phyloP scores from a whole-genome alignment of 2,797 vertebrate genomes.

The Takifugu rubripes region DNA sequence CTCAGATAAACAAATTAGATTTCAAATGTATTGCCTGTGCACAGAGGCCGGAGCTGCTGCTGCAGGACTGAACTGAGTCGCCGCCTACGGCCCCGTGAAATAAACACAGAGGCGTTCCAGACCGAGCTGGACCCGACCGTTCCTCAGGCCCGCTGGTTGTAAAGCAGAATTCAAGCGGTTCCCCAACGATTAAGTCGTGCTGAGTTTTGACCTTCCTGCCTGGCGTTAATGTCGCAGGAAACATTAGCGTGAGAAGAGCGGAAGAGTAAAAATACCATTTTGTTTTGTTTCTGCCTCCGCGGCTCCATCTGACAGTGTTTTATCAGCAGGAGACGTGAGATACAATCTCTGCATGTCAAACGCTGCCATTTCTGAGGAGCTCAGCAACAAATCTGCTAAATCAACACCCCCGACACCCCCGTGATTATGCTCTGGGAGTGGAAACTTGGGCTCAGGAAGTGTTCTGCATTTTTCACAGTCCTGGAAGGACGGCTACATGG shows the following conservation, averaged over 20 bases:
- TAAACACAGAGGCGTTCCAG: not conserved
- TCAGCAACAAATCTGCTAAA: constrained; percentile 54
- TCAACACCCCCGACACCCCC: constrained; percentile 50
- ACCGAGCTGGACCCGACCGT: too few relatives aligned
- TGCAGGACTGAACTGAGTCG: too few relatives aligned
- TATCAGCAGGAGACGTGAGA: constrained; percentile 43
- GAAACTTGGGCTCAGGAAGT: constrained; percentile 49
- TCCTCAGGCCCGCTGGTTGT: not conserved
- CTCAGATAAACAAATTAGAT: not conserved
- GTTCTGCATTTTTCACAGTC: constrained; percentile 38
- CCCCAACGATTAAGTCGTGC: too few relatives aligned
- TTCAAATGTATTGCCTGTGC: not conserved
- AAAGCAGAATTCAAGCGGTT: too few relatives aligned
- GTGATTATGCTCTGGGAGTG: constrained; percentile 11
- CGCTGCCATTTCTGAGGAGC: constrained; percentile 36
- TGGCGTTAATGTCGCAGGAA: too few relatives aligned
- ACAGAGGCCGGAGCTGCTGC: not conserved
- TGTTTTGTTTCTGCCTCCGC: constrained; percentile 25
- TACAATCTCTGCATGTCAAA: constrained; percentile 32
- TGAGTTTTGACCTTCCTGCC: too few relatives aligned
- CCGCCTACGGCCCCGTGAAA: not conserved
- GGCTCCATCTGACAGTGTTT: constrained; percentile 40
- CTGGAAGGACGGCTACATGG: constrained; percentile 18
- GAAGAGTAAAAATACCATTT: constrained; percentile 25
- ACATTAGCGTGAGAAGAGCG: not conserved